Conservation (phyloP, 1,140 invertebrate genomes). For the Drosophila lacertosa region DNA sequence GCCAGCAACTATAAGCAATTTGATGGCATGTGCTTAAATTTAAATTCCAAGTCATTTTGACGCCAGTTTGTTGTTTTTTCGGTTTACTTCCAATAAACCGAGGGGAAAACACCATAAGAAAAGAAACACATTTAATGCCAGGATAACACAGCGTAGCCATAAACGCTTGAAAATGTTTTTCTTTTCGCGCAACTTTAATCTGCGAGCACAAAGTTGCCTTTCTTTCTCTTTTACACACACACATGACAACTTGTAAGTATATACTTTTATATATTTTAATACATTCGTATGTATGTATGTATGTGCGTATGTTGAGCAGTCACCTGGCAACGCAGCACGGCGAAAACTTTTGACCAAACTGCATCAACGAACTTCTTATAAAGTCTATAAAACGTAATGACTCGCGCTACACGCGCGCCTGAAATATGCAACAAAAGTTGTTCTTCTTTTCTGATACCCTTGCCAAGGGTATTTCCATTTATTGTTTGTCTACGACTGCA, state of each 20-base stretch:
- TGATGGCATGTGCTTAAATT: not conserved
- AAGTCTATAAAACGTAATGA: constrained; percentile 82
- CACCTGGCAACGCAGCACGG: constrained; percentile 49
- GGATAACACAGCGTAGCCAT: constrained; percentile 20
- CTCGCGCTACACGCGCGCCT: constrained; percentile 72
- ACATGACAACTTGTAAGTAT: constrained; percentile 19
- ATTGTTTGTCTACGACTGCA: too few species aligned
- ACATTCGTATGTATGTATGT: constrained; percentile 7
- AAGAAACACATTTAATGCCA: constrained; percentile 29
- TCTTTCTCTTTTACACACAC: not conserved
- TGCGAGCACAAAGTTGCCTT: constrained; percentile 32
- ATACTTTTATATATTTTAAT: constrained; percentile 9
- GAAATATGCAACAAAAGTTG: constrained; percentile 77
- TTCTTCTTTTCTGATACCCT: not conserved
- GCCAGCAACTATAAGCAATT: not conserved
- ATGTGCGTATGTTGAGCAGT: constrained; percentile 7
- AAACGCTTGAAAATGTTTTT: constrained; percentile 38
- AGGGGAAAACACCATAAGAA: not conserved
- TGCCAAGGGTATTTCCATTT: too few species aligned
- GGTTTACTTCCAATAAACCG: not conserved
- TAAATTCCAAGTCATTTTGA: not conserved
- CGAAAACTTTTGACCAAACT: constrained; percentile 71
- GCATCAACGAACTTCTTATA: constrained; percentile 78
- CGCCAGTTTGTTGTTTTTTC: not conserved
- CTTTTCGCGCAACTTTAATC: constrained; percentile 36